phyloP scores from a whole-genome alignment of 2,888 invertebrate genomes.

The Hoplodrina blanda region DNA sequence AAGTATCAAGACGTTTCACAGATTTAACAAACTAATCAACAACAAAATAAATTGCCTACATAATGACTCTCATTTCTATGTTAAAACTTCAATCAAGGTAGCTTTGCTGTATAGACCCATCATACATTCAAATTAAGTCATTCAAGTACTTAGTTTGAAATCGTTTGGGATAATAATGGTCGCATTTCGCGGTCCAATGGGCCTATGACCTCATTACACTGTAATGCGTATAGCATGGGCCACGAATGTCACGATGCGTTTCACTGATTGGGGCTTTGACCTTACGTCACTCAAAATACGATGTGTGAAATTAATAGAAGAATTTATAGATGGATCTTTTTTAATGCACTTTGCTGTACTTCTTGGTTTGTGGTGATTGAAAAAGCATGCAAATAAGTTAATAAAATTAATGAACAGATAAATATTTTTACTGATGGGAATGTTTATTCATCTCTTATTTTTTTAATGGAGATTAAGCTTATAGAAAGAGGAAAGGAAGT shows the following conservation, averaged over 20 bases:
- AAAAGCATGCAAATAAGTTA: not conserved
- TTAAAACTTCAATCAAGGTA: conserved; percentile 57
- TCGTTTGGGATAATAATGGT: conserved; percentile 64
- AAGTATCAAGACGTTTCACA: conserved; percentile 22
- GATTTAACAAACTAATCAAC: conserved; percentile 43
- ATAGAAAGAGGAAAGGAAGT: not conserved
- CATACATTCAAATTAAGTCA: conserved; percentile 76
- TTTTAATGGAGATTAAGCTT: not conserved
- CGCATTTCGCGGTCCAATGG: conserved; percentile 78
- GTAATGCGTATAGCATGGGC: conserved; percentile 65
- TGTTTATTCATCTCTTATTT: not conserved
- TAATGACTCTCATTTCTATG: conserved; percentile 57
- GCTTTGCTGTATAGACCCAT: conserved; percentile 28
- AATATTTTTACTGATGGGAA: too few species aligned
- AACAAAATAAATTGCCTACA: conserved; percentile 25
- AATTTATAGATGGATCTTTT: not conserved
- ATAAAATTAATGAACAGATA: not conserved
- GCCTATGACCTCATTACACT: conserved; percentile 71
- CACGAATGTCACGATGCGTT: conserved; percentile 74
- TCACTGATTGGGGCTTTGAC: conserved; percentile 64
- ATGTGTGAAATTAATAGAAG: conserved; percentile 36
- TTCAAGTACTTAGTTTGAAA: conserved; percentile 69
- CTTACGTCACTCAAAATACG: conserved; percentile 51
- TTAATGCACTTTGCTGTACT: conserved; percentile 1
- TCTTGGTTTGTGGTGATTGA: not conserved